A percentile compares a stretch with the other conserved stretches of the same genome.
Evolutionary conservation across 2,797 vertebrate species (phyloP).

Genomic region (Chaetophractus vellerosus): DNA sequence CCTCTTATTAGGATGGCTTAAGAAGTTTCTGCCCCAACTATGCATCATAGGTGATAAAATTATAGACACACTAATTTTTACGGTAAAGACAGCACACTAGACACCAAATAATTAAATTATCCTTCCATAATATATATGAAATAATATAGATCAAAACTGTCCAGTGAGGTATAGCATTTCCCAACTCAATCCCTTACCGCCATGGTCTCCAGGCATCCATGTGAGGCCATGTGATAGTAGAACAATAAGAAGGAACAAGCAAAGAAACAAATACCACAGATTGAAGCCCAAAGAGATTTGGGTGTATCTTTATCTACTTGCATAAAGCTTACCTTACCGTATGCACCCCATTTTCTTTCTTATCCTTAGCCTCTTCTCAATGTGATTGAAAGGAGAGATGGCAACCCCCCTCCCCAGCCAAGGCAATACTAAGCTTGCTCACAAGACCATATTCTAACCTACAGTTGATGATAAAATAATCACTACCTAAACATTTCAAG

Average conservation of each 20-base stretch:
- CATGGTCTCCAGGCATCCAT: neutral
- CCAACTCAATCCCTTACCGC: neutral
- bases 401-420: neutral
- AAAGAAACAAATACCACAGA: neutral
- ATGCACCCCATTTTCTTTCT: neutral
- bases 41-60: no score
- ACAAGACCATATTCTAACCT: neutral
- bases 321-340: neutral
- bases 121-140: neutral
- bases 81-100: neutral
- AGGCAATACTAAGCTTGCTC: neutral
- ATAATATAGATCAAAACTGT: neutral
- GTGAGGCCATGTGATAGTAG: neutral
- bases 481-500: neutral
- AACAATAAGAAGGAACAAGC: neutral
- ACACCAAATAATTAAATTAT: neutral
- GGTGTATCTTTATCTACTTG: neutral
- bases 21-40: neutral
- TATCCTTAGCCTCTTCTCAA: neutral
- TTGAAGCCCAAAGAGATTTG: neutral
- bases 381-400: neutral
- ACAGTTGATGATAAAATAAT: neutral
- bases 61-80: neutral
- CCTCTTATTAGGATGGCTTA: neutral
- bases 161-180: neutral